Evolutionary conservation across 2,113 vertebrate genomes (phyloP).

Genomic region (Tachysurus fulvidraco): DNA sequence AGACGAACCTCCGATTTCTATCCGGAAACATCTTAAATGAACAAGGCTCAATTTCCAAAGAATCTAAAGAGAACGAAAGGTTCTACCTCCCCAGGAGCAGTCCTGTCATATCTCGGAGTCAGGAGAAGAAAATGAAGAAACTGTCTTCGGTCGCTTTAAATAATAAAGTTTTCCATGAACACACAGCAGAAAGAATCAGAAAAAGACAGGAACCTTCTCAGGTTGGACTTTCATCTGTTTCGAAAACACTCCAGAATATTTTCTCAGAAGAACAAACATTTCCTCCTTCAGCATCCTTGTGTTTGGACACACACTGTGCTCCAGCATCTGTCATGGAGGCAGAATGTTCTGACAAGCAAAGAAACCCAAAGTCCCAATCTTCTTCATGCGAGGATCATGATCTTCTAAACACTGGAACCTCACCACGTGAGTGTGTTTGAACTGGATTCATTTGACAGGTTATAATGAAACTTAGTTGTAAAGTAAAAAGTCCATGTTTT

Average conservation of each 20-base stretch:
- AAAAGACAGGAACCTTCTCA: background rate
- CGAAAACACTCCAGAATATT: background rate
- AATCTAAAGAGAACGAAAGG: background rate
- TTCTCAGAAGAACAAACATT: background rate
- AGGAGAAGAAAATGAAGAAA: background rate
- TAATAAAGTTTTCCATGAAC: background rate
- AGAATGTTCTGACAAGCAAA: background rate
- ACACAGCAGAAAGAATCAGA: background rate
- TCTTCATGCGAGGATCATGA: background rate
- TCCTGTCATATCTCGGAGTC: slow-evolving; percentile 59
- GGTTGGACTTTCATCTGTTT: background rate
- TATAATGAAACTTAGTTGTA: background rate
- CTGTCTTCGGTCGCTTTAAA: background rate
- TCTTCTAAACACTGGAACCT: background rate
- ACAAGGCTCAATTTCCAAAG: background rate
- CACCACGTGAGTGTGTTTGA: background rate
- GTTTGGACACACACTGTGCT: background rate
- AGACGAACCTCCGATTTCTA: background rate
- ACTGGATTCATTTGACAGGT: background rate
- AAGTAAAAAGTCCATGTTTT: background rate
- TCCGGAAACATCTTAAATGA: background rate
- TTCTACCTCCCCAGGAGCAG: slow-evolving; percentile 63
- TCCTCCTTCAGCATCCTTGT: background rate
- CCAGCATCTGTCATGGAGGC: background rate
- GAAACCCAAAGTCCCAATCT: background rate